Evolutionary conservation across 2,888 invertebrate genomes (phyloP).

Genomic region (Diarsia mendica): DNA sequence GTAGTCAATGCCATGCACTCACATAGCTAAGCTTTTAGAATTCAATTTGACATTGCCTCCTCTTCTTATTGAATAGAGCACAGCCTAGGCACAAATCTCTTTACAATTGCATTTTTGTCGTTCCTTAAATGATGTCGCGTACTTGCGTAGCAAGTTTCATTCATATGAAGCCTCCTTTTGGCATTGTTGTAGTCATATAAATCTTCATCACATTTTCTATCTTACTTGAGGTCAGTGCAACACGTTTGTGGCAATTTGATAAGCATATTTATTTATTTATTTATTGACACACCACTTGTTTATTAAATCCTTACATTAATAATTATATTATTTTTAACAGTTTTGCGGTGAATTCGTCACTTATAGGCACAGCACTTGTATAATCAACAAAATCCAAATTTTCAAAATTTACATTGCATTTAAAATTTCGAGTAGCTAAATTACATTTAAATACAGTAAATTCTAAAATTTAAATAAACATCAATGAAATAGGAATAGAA

Average conservation of each 20-base stretch:
- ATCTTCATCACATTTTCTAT: background rate
- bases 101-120: constrained; percentile 52
- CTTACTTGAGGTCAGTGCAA: background rate
- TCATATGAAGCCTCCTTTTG: background rate
- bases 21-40: constrained; percentile 10
- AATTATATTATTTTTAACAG: too few species aligned
- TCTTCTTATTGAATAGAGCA: constrained; percentile 27
- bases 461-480: too few species aligned
- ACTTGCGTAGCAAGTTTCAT: constrained; percentile 20
- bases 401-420: too few species aligned
- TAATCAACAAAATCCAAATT: too few species aligned
- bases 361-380: too few species aligned
- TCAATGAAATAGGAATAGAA: too few species aligned
- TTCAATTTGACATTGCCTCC: constrained; percentile 19
- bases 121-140: constrained; percentile 15
- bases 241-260: background rate
- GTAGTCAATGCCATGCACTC: background rate
- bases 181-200: background rate
- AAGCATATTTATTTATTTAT: too few species aligned
- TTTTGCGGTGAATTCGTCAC: too few species aligned
- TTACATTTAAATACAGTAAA: too few species aligned
- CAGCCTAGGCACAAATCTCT: constrained; percentile 52
- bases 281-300: too few species aligned
- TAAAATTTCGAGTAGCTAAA: too few species aligned
- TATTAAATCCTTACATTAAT: too few species aligned